phyloP scores from a whole-genome alignment of 2,797 vertebrate genomes.

The Crenuchus spilurus region DNA sequence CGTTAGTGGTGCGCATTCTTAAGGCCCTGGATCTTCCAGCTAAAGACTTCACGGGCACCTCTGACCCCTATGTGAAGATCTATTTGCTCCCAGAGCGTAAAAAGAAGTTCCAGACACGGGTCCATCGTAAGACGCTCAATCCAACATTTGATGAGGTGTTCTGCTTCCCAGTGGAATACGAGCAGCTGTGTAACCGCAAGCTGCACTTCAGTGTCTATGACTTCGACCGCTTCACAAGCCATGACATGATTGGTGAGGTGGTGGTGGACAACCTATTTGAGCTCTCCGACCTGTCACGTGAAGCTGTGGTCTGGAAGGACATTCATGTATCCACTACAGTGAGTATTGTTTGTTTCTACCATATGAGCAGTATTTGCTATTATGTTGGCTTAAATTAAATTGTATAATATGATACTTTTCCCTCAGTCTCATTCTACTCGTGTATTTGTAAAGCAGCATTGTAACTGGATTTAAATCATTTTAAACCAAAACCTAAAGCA shows the following conservation, averaged over 20 bases:
- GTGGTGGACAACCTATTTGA: conserved; percentile 98
- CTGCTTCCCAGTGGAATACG: conserved; percentile 91
- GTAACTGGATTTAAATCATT: too few species aligned
- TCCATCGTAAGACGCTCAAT: conserved; percentile 97
- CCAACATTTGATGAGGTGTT: conserved; percentile 94
- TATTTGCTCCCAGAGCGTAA: conserved; percentile 97
- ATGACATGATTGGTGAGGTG: conserved; percentile 98
- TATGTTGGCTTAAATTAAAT: too few species aligned
- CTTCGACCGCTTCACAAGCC: conserved; percentile 98
- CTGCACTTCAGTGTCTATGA: conserved; percentile 98
- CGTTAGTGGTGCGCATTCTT: conserved; percentile 89
- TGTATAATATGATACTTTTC: not conserved
- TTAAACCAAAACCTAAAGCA: too few species aligned
- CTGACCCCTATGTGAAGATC: conserved; percentile 97
- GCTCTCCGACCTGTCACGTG: conserved; percentile 94
- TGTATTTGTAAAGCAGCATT: too few species aligned
- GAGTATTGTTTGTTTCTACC: conserved; percentile 74
- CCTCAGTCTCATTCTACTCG: too few species aligned
- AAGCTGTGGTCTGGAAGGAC: conserved; percentile 97
- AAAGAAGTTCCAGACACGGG: conserved; percentile 97
- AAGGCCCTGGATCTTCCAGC: conserved; percentile 95
- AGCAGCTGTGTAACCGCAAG: conserved; percentile 92
- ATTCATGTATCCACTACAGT: conserved; percentile 93
- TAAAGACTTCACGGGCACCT: conserved; percentile 96
- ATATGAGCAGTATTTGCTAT: too few species aligned